Evolutionary conservation across 2,888 invertebrate species (phyloP).

Genomic region (Trissolcus brochymenae): DNA sequence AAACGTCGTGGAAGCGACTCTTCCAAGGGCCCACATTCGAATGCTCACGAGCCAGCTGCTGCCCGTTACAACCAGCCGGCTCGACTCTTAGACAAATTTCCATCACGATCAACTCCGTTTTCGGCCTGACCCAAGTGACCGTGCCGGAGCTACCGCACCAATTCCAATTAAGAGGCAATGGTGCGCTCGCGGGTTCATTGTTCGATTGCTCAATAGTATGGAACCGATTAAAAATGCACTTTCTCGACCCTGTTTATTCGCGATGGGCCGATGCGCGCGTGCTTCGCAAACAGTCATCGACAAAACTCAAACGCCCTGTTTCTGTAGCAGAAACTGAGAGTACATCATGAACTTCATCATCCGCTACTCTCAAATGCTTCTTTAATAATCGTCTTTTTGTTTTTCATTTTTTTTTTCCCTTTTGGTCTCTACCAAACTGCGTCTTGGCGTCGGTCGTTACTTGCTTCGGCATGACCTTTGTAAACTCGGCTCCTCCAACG

Average conservation of each 20-base stretch:
- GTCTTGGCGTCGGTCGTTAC: slow-evolving; percentile 23
- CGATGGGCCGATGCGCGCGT: slow-evolving; percentile 15
- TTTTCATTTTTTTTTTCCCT: neutral
- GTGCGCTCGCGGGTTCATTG: neutral
- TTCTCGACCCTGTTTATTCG: too few relatives aligned
- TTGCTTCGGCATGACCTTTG: slow-evolving; percentile 48
- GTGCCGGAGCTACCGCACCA: neutral
- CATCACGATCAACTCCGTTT: neutral
- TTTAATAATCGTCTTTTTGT: slow-evolving; percentile 12
- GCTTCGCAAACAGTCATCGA: slow-evolving; percentile 13
- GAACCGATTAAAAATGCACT: neutral
- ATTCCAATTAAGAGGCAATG: neutral
- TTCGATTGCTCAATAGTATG: slow-evolving; percentile 1
- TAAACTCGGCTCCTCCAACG: slow-evolving; percentile 31
- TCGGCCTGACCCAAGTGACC: neutral
- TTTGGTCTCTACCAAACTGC: slow-evolving; percentile 19
- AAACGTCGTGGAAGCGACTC: too few relatives aligned
- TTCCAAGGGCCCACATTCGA: too few relatives aligned
- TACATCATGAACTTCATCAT: slow-evolving; percentile 16
- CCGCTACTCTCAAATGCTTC: slow-evolving; percentile 54
- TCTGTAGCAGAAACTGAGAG: slow-evolving; percentile 49
- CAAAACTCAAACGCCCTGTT: slow-evolving; percentile 48
- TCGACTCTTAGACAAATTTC: neutral
- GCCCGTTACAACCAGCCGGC: too few relatives aligned
- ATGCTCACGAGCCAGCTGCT: too few relatives aligned